Evolutionary conservation across 2,888 invertebrate genomes (phyloP).

Genomic region (Therioaphis trifolii): DNA sequence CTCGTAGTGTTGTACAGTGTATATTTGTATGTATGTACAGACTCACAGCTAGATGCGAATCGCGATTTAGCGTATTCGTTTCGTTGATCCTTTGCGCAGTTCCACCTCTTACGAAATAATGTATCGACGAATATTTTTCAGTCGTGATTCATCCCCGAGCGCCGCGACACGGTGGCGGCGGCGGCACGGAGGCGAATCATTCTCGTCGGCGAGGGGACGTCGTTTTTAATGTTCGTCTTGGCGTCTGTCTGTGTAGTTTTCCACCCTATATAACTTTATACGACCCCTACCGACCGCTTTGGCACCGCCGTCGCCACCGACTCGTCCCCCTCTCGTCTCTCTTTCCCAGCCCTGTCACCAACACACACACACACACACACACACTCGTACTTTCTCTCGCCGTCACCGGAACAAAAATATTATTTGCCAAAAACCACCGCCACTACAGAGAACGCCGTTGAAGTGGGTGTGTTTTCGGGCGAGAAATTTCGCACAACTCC

Average conservation of each 20-base stretch:
- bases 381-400: too few species aligned
- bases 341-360: too few species aligned
- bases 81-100: too few species aligned
- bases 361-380: too few species aligned
- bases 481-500: conserved; percentile 39
- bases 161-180: background rate
- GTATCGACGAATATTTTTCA: conserved; percentile 49
- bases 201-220: conserved; percentile 33
- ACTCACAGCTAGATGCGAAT: too few species aligned
- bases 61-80: too few species aligned
- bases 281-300: conserved; percentile 48
- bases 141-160: conserved; percentile 36
- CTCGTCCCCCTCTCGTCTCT: background rate
- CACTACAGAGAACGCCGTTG: too few species aligned
- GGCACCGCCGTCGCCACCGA: conserved; percentile 20
- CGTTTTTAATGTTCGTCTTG: conserved; percentile 62
- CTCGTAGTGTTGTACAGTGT: too few species aligned
- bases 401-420: conserved; percentile 31
- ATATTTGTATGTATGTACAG: too few species aligned
- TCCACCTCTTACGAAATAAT: too few species aligned
- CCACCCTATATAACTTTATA: conserved; percentile 59
- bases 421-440: conserved; percentile 51
- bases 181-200: conserved; percentile 11
- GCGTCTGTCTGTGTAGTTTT: conserved; percentile 63
- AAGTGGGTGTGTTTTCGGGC: conserved; percentile 4